Percentiles rank a stretch among this genome's conserved stretches.
Evolutionary conservation across 2,113 vertebrate genomes (phyloP).

Genomic region (Anguilla japonica): DNA sequence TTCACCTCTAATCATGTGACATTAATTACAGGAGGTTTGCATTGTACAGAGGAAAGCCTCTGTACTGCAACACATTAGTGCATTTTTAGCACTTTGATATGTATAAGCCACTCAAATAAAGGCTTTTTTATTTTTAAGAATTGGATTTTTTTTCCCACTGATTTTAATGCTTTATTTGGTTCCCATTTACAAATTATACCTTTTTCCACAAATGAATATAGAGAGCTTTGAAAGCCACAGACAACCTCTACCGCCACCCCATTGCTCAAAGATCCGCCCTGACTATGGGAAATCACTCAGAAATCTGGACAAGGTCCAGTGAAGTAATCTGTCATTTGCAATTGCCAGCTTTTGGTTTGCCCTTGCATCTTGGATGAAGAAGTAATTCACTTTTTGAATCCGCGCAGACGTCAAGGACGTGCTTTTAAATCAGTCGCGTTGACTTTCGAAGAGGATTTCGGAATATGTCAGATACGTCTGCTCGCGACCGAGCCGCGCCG

Average conservation of each 20-base stretch:
- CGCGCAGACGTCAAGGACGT: constrained; percentile 52
- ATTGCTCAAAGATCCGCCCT: constrained; percentile 47
- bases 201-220: no score
- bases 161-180: no score
- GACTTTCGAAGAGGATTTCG: constrained; percentile 38
- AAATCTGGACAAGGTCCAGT: constrained; percentile 65
- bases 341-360: constrained; percentile 58
- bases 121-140: no score
- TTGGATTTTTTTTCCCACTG: no score
- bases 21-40: no score
- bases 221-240: constrained; percentile 19
- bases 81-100: no score
- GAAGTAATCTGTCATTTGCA: constrained; percentile 66
- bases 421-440: constrained; percentile 64
- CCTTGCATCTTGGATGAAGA: constrained; percentile 44
- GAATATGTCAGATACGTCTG: background rate
- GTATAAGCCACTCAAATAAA: no score
- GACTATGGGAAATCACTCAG: constrained; percentile 53
- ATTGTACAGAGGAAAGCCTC: no score
- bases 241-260: constrained; percentile 44
- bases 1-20: no score
- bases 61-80: no score
- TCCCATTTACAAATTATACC: no score
- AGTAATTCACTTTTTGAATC: constrained; percentile 48
- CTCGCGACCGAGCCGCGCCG: no score